Conservation (phyloP, 2,888 invertebrate species). For the Thysanoteuthis rhombus region DNA sequence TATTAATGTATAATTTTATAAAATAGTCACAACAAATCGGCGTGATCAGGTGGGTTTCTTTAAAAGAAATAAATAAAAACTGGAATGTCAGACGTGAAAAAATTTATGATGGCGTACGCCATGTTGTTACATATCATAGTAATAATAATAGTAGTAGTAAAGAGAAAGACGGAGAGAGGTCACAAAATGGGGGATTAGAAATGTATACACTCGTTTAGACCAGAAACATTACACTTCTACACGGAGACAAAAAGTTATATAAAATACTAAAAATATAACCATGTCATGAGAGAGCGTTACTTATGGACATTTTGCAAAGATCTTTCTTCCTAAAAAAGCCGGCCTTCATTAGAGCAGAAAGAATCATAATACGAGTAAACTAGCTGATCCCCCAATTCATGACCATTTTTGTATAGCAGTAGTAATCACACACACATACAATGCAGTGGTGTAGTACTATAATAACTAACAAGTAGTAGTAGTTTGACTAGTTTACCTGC, state of each 20-base stretch:
- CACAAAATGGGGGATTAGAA: slow-evolving; percentile 12
- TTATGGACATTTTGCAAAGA: too few relatives aligned
- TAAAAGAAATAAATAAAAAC: background rate
- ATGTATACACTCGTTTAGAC: background rate
- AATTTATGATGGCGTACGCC: slow-evolving; percentile 12
- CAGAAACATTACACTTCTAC: background rate
- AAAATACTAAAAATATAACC: too few relatives aligned
- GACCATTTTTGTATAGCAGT: background rate
- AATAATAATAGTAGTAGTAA: background rate
- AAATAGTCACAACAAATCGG: background rate
- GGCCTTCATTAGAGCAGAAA: background rate
- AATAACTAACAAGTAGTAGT: background rate
- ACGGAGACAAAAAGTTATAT: too few relatives aligned
- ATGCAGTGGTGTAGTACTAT: too few relatives aligned
- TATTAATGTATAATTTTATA: background rate
- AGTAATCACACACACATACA: too few relatives aligned
- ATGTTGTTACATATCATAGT: background rate
- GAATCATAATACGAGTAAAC: background rate
- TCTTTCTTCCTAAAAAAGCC: background rate
- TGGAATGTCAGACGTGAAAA: background rate
- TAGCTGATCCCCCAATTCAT: background rate
- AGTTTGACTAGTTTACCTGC: background rate
- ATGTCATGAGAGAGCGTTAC: too few relatives aligned
- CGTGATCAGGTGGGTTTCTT: background rate
- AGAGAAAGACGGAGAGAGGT: background rate